phyloP scores from a whole-genome alignment of 2,888 invertebrate genomes.

The Neoitamus cyanurus region DNA sequence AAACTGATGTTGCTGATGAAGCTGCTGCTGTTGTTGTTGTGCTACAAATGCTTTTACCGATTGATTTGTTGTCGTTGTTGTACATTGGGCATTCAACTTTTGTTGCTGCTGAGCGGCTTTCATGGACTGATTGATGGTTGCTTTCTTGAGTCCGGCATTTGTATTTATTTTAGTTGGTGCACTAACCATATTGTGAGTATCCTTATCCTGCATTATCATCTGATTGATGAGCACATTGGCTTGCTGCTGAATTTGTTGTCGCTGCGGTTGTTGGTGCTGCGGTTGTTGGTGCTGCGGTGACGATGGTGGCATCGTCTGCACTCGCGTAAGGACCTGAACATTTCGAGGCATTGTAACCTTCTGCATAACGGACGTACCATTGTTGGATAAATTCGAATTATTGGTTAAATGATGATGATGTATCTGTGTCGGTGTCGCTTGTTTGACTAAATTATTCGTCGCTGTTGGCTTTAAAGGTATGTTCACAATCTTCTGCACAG shows the following conservation, averaged over 20 bases:
- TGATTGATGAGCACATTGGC: constrained; percentile 57
- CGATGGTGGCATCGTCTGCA: constrained; percentile 56
- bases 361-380: constrained; percentile 55
- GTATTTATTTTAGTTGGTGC: constrained; percentile 20
- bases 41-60: constrained; percentile 54
- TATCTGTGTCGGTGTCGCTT: constrained; percentile 50
- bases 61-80: constrained; percentile 53
- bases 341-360: constrained; percentile 59
- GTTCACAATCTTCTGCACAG: constrained; percentile 53
- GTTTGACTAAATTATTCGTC: constrained; percentile 48
- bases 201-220: constrained; percentile 59
- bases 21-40: constrained; percentile 46
- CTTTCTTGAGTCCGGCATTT: background rate
- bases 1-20: constrained; percentile 38
- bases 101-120: constrained; percentile 22
- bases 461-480: constrained; percentile 47
- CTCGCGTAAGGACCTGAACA: constrained; percentile 62
- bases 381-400: constrained; percentile 41
- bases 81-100: constrained; percentile 28
- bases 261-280: constrained; percentile 51
- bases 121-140: constrained; percentile 18
- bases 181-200: constrained; percentile 54
- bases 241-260: constrained; percentile 54
- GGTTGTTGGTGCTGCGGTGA: constrained; percentile 44
- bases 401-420: constrained; percentile 43